Evolutionary conservation across 2,113 vertebrate genomes (phyloP), one percentile per base, ranked within the genome.

Genomic region (Nipponia nippon): DNA sequence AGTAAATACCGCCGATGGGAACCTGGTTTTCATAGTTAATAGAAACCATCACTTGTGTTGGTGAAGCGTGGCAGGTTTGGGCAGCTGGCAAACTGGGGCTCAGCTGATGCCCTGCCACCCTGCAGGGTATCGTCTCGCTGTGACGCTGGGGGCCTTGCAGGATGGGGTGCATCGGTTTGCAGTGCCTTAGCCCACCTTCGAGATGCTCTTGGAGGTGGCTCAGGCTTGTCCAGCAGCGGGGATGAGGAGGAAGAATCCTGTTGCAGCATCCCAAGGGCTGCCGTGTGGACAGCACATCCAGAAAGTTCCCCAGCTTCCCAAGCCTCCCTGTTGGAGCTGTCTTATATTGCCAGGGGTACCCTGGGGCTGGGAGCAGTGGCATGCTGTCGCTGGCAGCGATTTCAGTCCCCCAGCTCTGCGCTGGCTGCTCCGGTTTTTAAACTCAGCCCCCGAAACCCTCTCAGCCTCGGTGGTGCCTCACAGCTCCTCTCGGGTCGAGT

Each of bases 51-150:
- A 0, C 36, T 66, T 23, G 34, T 32, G 63, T 34, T 53, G 72
- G 32, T 16, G 36, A 72, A 77, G 53, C 2, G 0, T 27, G 40
- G 49, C 14, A 15, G 16, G 21, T 82, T 70, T 66, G 65, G 47
- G 42, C 3, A 16, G 62, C 32, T 14, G 49, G 52, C 38, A 22
- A 16, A 59, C 72, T 32, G n/a, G 6, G 47, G 46, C 47, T 83
- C 0, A 6, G 16, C 61, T 32, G 36, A 8, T 87, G 52, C 52
- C 67, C 29, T 50, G 81, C 53, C 16, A 5, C 40, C 61, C 22
- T 0, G 0, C 20, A 7, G 67, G 50, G 17, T 23, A 6, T 30
- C 5, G 1, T 22, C 50, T 66, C 20, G 2, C n/a, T 6, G 0
- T 17, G 16, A 10, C 1, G 2, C 67, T 27, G 42, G 69, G 30